Evolutionary conservation across 2,797 vertebrate species (phyloP).

Genomic region (Acropternis orthonyx): DNA sequence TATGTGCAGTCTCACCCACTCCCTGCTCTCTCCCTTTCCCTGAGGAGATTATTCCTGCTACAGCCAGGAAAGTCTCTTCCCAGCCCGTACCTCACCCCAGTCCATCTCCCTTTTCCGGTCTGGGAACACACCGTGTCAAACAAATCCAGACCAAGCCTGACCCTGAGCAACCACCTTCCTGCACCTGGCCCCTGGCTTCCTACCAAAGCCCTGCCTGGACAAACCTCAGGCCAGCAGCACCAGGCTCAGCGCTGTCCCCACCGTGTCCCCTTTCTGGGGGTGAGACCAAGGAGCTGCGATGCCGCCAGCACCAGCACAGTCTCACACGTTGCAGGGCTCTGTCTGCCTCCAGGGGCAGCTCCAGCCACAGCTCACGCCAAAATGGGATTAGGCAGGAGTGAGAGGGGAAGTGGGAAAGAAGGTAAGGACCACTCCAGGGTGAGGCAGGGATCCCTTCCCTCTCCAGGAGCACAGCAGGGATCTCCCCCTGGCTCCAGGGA

Average conservation of each 20-base stretch:
- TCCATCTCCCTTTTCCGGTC: not conserved
- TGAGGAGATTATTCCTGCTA: not conserved
- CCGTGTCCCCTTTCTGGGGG: fast-evolving
- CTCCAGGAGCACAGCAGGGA: not conserved
- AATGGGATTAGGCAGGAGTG: fast-evolving
- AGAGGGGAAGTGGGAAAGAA: not conserved
- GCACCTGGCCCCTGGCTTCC: not conserved
- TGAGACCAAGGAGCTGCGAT: fast-evolving
- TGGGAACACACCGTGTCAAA: fast-evolving
- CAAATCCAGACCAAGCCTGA: not conserved
- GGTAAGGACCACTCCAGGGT: not conserved
- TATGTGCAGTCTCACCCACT: not conserved
- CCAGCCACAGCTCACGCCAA: not conserved
- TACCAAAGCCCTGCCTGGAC: not conserved
- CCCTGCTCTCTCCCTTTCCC: not conserved
- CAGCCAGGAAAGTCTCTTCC: not conserved
- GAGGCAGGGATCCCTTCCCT: not conserved
- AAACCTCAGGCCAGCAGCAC: fast-evolving
- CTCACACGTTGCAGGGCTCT: fast-evolving
- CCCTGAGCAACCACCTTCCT: not conserved
- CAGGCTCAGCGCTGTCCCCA: fast-evolving
- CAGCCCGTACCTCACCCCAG: not conserved
- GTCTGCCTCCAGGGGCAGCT: not conserved
- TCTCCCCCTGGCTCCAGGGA: not conserved
- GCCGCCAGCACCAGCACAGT: fast-evolving